Conservation (phyloP, 1,140 invertebrate genomes). For the Ditylenchus dipsaci region DNA sequence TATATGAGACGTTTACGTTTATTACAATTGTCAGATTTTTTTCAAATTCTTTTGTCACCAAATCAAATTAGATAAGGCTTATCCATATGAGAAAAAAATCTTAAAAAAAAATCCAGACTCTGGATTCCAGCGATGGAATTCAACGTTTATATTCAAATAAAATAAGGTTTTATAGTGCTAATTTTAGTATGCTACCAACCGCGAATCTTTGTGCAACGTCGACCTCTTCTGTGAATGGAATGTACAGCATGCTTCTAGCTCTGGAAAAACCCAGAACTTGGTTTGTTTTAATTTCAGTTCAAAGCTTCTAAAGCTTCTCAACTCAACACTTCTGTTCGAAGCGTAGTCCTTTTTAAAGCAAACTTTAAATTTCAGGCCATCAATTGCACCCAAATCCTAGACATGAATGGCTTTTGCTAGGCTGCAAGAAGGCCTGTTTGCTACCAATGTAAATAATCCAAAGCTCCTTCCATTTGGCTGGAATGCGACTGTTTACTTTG, state of each 20-base stretch:
- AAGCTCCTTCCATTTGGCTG: slow-evolving; percentile 22
- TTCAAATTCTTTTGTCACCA: too few species aligned
- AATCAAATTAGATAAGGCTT: too few species aligned
- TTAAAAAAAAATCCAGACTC: too few species aligned
- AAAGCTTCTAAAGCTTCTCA: background rate
- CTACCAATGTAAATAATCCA: slow-evolving; percentile 14
- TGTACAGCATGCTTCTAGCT: slow-evolving; percentile 10
- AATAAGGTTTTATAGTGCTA: too few species aligned
- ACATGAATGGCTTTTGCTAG: slow-evolving; percentile 25
- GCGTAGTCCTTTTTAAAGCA: too few species aligned
- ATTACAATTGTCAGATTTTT: too few species aligned
- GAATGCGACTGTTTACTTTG: slow-evolving; percentile 18
- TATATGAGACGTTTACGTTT: too few species aligned
- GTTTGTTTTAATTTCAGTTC: background rate
- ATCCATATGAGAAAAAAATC: too few species aligned
- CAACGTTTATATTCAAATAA: too few species aligned
- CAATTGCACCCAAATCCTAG: slow-evolving; percentile 22
- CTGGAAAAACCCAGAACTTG: slow-evolving; percentile 27
- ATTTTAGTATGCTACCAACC: slow-evolving; percentile 15
- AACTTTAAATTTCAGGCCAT: background rate
- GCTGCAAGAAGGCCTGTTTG: slow-evolving; percentile 31
- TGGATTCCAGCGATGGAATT: too few species aligned
- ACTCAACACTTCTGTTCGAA: too few species aligned
- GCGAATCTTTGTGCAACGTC: slow-evolving; percentile 28
- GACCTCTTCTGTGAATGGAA: slow-evolving; percentile 6